phyloP scores from a whole-genome alignment of 2,888 invertebrate genomes.

The Epinotia ramella region DNA sequence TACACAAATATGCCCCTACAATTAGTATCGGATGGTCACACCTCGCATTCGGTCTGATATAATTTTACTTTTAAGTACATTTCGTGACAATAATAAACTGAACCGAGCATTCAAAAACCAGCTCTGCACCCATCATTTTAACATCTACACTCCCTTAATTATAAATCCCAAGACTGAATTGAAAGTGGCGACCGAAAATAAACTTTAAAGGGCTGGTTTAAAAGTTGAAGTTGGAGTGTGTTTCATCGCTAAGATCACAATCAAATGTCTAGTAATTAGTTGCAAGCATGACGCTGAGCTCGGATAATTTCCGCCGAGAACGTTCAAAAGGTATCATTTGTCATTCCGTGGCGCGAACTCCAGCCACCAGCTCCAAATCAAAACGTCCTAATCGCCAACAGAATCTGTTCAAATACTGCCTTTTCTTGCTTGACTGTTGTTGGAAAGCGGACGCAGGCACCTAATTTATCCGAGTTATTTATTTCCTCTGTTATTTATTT shows the following conservation, averaged over 20 bases:
- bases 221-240: background rate
- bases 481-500: conserved; percentile 76
- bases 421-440: background rate
- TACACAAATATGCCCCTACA: conserved; percentile 75
- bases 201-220: background rate
- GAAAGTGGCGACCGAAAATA: background rate
- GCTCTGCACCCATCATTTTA: background rate
- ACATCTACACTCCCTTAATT: background rate
- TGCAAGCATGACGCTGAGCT: conserved; percentile 79
- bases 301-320: conserved; percentile 83
- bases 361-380: conserved; percentile 39
- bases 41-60: conserved; percentile 80
- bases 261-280: conserved; percentile 84
- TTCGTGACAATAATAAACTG: conserved; percentile 77
- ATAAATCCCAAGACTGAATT: background rate
- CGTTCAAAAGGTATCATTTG: conserved; percentile 84
- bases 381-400: background rate
- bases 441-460: conserved; percentile 78
- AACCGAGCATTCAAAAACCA: background rate
- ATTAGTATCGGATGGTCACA: conserved; percentile 85
- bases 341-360: conserved; percentile 81
- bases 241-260: conserved; percentile 68
- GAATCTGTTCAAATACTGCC: no score
- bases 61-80: conserved; percentile 83
- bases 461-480: conserved; percentile 80